Conservation (phyloP, 1,140 invertebrate species). For the Hypsibius dujardini region DNA sequence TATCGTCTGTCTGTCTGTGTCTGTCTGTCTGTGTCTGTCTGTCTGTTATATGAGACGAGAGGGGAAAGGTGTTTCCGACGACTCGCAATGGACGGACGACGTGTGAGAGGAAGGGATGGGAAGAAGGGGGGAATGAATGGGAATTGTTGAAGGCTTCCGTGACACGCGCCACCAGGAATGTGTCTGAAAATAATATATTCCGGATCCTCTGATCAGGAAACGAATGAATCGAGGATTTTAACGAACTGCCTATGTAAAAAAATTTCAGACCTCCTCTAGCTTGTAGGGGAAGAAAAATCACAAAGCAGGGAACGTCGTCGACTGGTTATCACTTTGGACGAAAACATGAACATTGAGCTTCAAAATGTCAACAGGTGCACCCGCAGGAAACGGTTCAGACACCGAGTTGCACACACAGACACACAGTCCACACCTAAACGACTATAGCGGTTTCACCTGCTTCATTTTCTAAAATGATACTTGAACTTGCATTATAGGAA, state of each 20-base stretch:
- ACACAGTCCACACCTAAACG: too few species aligned
- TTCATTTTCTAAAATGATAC: conserved; percentile 7
- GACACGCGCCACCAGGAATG: conserved; percentile 78
- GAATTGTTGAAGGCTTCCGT: conserved; percentile 93
- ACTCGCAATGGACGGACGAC: conserved; percentile 51
- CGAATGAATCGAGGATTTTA: not conserved
- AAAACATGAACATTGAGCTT: too few species aligned
- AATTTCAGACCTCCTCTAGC: not conserved
- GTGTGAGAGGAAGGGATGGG: conserved; percentile 83
- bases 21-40: too few species aligned
- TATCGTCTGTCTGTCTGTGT: too few species aligned
- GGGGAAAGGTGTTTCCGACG: not conserved
- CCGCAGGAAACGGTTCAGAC: not conserved
- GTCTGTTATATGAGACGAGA: conserved; percentile 45
- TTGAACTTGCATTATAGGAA: too few species aligned
- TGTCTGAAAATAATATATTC: too few species aligned
- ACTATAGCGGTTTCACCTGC: not conserved
- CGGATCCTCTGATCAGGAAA: too few species aligned
- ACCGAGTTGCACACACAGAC: not conserved
- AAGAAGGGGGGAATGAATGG: conserved; percentile 78
- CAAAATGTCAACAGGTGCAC: conserved; percentile 1
- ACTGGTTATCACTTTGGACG: not conserved
- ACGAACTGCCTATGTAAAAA: not conserved
- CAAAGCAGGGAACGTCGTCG: not conserved
- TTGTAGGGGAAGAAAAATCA: not conserved